phyloP scores from a whole-genome alignment of 2,113 vertebrate species.

The Pomatostomus ruficeps region DNA sequence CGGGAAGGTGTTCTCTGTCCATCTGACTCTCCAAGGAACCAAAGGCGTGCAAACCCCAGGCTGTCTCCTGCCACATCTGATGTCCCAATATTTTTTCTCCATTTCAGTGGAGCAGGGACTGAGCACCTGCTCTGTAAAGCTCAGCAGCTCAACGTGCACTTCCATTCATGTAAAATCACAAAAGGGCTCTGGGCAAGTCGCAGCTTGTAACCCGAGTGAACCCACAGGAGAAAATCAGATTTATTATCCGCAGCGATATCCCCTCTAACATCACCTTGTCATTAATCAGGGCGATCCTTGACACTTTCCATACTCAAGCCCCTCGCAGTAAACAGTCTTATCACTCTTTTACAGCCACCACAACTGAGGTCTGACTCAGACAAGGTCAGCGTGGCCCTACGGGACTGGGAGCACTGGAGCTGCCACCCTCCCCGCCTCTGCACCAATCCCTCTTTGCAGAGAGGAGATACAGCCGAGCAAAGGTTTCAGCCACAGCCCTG shows the following conservation, averaged over 20 bases:
- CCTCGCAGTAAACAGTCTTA: not conserved
- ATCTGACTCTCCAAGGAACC: not conserved
- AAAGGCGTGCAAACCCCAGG: not conserved
- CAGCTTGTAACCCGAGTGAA: not conserved
- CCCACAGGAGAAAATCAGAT: not conserved
- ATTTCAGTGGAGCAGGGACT: not conserved
- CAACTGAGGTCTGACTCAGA: not conserved
- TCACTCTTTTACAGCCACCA: not conserved
- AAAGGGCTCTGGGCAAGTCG: not conserved
- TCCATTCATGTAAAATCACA: not conserved
- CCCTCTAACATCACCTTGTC: not conserved
- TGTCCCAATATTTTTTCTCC: not conserved
- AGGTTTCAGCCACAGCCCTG: conserved; percentile 46
- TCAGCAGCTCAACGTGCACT: not conserved
- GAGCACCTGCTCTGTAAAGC: not conserved
- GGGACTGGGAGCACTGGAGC: not conserved
- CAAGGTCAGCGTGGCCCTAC: not conserved
- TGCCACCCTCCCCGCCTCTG: not conserved
- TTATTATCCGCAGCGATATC: not conserved
- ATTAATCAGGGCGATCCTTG: conserved; percentile 43
- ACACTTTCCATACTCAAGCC: not conserved
- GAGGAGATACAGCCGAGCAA: not conserved
- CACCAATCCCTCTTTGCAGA: not conserved
- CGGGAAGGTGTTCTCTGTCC: not conserved
- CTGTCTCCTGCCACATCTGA: not conserved